Conservation (phyloP, 2,797 vertebrate species). For the Enteromius treurensis region DNA sequence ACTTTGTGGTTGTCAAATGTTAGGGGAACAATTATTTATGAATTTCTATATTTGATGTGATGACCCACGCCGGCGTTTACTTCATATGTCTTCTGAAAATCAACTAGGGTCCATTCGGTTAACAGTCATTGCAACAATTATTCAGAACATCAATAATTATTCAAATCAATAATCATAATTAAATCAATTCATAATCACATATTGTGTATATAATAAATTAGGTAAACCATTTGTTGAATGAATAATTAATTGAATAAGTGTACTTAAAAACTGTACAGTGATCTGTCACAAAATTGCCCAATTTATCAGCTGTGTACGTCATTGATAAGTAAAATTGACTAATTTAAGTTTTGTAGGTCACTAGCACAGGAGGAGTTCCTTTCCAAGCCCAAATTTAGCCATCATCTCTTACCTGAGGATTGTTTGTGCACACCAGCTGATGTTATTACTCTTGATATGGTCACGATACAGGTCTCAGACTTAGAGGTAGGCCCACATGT, state of each 20-base stretch:
- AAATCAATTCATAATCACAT: no score
- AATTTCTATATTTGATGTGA: neutral
- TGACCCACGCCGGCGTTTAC: neutral
- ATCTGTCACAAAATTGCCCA: neutral
- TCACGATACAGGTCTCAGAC: constrained; percentile 73
- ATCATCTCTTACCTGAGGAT: constrained; percentile 74
- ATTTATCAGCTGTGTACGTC: neutral
- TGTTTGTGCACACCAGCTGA: constrained; percentile 74
- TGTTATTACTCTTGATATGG: constrained; percentile 78
- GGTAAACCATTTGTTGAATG: neutral
- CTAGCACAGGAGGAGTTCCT: constrained; percentile 83
- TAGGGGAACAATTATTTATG: no score
- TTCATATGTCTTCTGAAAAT: neutral
- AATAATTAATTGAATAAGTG: neutral
- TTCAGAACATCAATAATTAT: no score
- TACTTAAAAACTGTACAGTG: neutral
- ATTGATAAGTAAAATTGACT: neutral
- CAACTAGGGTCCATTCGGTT: neutral
- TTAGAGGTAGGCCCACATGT: constrained; percentile 66
- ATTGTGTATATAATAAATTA: no score
- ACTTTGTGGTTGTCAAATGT: neutral
- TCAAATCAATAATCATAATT: no score
- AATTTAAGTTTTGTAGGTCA: constrained; percentile 65
- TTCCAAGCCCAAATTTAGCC: constrained; percentile 82
- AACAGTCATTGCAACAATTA: neutral